Evolutionary conservation across 1,140 invertebrate species (phyloP).

Genomic region (Drosophila pectinifera): DNA sequence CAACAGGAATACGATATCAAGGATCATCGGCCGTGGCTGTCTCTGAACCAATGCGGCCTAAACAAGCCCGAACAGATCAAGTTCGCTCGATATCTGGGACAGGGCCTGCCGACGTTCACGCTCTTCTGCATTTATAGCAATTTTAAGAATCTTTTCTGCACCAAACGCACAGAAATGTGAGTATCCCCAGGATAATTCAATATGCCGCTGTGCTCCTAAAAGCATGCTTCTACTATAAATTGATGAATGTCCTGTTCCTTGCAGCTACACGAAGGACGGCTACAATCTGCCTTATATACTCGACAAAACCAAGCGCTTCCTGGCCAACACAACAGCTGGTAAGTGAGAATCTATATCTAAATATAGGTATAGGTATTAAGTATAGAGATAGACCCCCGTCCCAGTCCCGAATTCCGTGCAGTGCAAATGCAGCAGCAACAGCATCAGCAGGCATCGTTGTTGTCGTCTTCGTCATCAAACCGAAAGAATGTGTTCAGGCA

Average conservation of each 20-base stretch:
- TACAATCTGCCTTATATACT: slow-evolving; percentile 85
- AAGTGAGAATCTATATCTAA: slow-evolving; percentile 50
- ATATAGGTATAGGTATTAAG: slow-evolving; percentile 34
- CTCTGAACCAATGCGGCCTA: slow-evolving; percentile 80
- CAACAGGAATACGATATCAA: slow-evolving; percentile 80
- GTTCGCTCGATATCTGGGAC: slow-evolving; percentile 83
- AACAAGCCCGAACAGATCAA: slow-evolving; percentile 84
- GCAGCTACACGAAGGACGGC: slow-evolving; percentile 83
- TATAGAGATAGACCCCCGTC: slow-evolving; percentile 15
- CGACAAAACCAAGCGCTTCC: slow-evolving; percentile 84
- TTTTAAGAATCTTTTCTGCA: slow-evolving; percentile 85
- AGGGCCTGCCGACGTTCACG: slow-evolving; percentile 83
- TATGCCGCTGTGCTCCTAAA: slow-evolving; percentile 31
- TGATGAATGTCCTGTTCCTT: slow-evolving; percentile 26
- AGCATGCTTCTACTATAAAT: slow-evolving; percentile 32
- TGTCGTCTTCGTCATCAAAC: slow-evolving; percentile 24
- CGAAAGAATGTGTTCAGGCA: slow-evolving; percentile 38
- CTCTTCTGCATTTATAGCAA: slow-evolving; percentile 85
- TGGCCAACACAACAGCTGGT: slow-evolving; percentile 84
- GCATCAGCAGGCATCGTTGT: slow-evolving; percentile 9
- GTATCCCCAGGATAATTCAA: slow-evolving; percentile 34
- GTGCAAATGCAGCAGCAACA: slow-evolving; percentile 78
- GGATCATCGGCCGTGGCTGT: slow-evolving; percentile 84
- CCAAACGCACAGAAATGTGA: slow-evolving; percentile 85
- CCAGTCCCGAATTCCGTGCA: slow-evolving; percentile 38